Base-by-base conservation (phyloP, 1,140 invertebrate genomes). In the Papilio glaucus region DNA sequence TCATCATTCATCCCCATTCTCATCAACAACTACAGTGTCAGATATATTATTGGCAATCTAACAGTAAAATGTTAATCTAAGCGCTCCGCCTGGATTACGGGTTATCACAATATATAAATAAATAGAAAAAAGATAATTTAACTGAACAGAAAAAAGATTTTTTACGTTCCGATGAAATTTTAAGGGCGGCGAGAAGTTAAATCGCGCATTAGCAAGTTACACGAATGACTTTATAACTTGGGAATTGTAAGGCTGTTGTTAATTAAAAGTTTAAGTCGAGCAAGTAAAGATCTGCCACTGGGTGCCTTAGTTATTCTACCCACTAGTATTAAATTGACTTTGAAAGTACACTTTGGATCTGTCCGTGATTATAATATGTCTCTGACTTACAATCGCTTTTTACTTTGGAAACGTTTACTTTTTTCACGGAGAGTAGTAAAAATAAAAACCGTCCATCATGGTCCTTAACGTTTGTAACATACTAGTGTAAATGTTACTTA, bases 181-280 rank as follows among this genome's bases (percentile, higher is more conserved):
- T 57, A 24, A 57, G 24, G 21, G 8, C 21, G 21, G 13, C 21
- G 10, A 26, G 21, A 57, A 57, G 21, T 26, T 57, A 5, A 49
- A 49, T 12, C 2, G 21, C 24, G 18, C 3, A 0, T 15, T 24
- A 26, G 12, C 8, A 3, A 57, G 49, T 24, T 57, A 57, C 21
- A 57, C 45, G 3, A 53, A 3, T 45, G 42, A 45, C 4, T 24
- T 57, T 24, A 26, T 24, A 57, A 57, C 9, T 57, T 57, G 3
- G 10, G 24, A 24, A 57, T 57, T 57, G 49, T 57, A 57, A 57
- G 24, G 24, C 3, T 57, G 9, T 57, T 57, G 49, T 26, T 57
- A 57, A 57, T 57, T 57, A 57, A 57, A 57, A 57, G 49, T 57
- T 57, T 24, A 13, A 57, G 4, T 4, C 49, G 21, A 57, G 49